Conservation (phyloP, 2,888 invertebrate species). For the Drosophila greeni region DNA sequence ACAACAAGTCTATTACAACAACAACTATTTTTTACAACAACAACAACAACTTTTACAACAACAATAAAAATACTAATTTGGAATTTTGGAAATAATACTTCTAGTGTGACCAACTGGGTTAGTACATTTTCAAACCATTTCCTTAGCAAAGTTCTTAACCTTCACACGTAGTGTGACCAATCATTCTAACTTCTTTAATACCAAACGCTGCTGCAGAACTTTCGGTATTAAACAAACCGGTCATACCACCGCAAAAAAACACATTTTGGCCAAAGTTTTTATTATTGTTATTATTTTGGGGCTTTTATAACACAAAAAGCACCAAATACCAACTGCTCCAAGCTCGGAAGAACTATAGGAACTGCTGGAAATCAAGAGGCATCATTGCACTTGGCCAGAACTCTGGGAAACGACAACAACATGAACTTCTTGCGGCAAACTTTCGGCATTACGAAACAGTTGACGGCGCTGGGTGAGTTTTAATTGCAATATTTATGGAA, state of each 20-base stretch:
- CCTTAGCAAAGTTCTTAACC: too few species aligned
- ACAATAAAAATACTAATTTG: too few species aligned
- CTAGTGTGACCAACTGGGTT: too few species aligned
- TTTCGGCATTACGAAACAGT: conserved; percentile 76
- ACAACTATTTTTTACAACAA: too few species aligned
- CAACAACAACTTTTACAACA: too few species aligned
- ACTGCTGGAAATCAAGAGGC: not conserved
- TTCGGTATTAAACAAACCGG: accelerated
- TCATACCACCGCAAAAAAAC: not conserved
- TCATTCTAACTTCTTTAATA: accelerated
- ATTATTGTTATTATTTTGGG: conserved; percentile 4
- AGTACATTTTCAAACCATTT: too few species aligned
- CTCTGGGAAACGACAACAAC: not conserved
- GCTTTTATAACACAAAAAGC: conserved; percentile 9
- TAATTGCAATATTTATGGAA: not conserved
- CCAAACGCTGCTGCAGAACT: not conserved
- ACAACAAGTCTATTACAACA: too few species aligned
- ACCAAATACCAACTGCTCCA: too few species aligned
- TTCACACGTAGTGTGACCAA: not conserved
- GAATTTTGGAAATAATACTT: too few species aligned
- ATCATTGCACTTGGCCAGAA: not conserved
- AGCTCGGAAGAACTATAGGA: not conserved
- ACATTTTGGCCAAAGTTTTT: not conserved
- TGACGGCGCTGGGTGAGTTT: conserved; percentile 73
- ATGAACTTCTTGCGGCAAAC: conserved; percentile 79